phyloP scores from a whole-genome alignment of 2,113 vertebrate species.

The Mesocricetus auratus region DNA sequence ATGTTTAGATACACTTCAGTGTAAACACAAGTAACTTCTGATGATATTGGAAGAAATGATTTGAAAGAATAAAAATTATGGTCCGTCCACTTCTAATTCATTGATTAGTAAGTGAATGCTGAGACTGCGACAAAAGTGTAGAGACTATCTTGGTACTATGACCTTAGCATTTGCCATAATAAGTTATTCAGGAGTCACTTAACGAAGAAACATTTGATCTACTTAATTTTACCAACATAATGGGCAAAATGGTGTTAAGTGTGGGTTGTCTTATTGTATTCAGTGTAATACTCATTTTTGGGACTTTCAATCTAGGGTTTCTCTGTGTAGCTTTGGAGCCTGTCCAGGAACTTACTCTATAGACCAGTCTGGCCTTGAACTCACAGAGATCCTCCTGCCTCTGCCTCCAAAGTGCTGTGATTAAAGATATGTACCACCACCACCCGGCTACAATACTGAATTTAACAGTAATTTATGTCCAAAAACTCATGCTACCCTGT shows the following conservation, averaged over 20 bases:
- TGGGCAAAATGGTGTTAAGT: slow-evolving; percentile 74
- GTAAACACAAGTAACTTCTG: slow-evolving; percentile 41
- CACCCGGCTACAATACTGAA: slow-evolving; percentile 76
- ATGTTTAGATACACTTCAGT: background rate
- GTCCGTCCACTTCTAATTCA: slow-evolving; percentile 81
- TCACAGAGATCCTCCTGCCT: too few relatives aligned
- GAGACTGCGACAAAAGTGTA: slow-evolving; percentile 75
- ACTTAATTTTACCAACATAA: slow-evolving; percentile 77
- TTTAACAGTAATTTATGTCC: slow-evolving; percentile 81
- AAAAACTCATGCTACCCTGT: slow-evolving; percentile 78
- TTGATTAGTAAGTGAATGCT: slow-evolving; percentile 82
- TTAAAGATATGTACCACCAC: too few relatives aligned
- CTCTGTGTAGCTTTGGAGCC: too few relatives aligned
- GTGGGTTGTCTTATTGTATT: slow-evolving; percentile 83
- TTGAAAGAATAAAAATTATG: slow-evolving; percentile 78
- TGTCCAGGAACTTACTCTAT: too few relatives aligned
- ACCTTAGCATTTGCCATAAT: slow-evolving; percentile 73
- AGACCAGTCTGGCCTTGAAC: too few relatives aligned
- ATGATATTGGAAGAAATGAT: slow-evolving; percentile 48
- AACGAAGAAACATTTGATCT: slow-evolving; percentile 24
- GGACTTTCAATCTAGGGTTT: too few relatives aligned
- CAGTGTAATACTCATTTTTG: slow-evolving; percentile 77
- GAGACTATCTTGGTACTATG: slow-evolving; percentile 67
- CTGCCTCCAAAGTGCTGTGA: too few relatives aligned
- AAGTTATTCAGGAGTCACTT: slow-evolving; percentile 62